phyloP scores from a whole-genome alignment of 2,797 vertebrate species.

The Sphaeramia orbicularis region DNA sequence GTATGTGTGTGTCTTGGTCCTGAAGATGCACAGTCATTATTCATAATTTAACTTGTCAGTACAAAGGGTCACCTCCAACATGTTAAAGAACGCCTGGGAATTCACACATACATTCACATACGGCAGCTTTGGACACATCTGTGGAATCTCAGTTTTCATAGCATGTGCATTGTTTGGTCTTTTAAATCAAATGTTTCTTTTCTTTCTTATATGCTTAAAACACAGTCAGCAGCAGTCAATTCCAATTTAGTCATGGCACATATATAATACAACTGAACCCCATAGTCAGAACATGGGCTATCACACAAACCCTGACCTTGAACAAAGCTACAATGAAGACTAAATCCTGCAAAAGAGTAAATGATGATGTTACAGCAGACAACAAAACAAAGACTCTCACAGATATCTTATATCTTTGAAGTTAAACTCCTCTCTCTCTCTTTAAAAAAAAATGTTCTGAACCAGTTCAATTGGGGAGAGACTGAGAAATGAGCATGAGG shows the following conservation, averaged over 20 bases:
- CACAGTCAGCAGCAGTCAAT: neutral
- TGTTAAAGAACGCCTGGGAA: constrained; percentile 62
- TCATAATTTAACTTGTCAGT: constrained; percentile 76
- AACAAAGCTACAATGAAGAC: neutral
- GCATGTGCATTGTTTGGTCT: constrained; percentile 17
- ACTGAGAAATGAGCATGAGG: too few species aligned
- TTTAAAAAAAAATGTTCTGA: too few species aligned
- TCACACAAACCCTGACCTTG: neutral
- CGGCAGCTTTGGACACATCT: constrained; percentile 19
- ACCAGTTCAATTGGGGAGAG: too few species aligned
- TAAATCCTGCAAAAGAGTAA: neutral
- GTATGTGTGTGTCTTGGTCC: constrained; percentile 47
- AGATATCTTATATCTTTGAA: too few species aligned
- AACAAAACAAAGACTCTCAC: neutral
- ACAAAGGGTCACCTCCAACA: constrained; percentile 77
- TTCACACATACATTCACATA: constrained; percentile 24
- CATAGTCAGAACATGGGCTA: neutral
- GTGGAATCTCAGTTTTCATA: constrained; percentile 55
- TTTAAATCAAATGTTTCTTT: neutral
- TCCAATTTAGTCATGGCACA: neutral
- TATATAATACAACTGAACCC: neutral
- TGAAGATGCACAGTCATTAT: constrained; percentile 79
- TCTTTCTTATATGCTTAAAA: constrained; percentile 6
- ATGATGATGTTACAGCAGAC: neutral
- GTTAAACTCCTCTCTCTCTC: too few species aligned